A percentile compares a stretch with the other conserved stretches of the same genome.
These are phyloP conservation scores for Belonocnema kinseyi DNA, from an alignment of 1,140 invertebrate species.

Conservation along the genomic window DNA sequence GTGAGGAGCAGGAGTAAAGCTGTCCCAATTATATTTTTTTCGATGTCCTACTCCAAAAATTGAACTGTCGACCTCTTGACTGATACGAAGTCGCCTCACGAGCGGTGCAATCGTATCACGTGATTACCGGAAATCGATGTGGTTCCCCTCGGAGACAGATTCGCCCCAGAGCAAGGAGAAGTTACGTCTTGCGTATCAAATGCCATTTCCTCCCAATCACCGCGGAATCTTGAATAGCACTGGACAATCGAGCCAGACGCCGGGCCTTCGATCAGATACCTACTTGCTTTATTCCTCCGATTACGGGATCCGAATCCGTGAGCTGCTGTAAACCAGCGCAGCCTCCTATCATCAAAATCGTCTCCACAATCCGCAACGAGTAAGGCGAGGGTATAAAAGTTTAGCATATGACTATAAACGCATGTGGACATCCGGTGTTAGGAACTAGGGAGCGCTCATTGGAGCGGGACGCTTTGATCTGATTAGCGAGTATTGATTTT, in stretches of 20 bases:
- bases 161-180: slow-evolving; percentile 34
- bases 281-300: not conserved
- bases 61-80: not conserved
- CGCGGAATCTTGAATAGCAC: slow-evolving; percentile 6
- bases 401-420: slow-evolving; percentile 40
- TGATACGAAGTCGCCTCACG: slow-evolving; percentile 30
- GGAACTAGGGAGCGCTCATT: not conserved
- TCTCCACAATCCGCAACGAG: too few relatives aligned
- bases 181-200: slow-evolving; percentile 57
- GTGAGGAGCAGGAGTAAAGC: too few relatives aligned
- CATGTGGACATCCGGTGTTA: slow-evolving; percentile 52
- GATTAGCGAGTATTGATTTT: slow-evolving; percentile 71
- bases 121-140: slow-evolving; percentile 54
- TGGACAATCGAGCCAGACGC: not conserved
- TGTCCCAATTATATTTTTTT: too few relatives aligned
- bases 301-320: slow-evolving; percentile 31
- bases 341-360: not conserved
- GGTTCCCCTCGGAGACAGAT: slow-evolving; percentile 40
- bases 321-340: slow-evolving; percentile 27
- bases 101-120: slow-evolving; percentile 46
- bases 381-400: slow-evolving; percentile 8
- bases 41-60: too few relatives aligned
- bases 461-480: slow-evolving; percentile 67
- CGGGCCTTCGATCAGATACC: not conserved
- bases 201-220: slow-evolving; percentile 38